Base-by-base conservation (phyloP, 1,140 invertebrate species). In the Drosophila lacteicornis region DNA sequence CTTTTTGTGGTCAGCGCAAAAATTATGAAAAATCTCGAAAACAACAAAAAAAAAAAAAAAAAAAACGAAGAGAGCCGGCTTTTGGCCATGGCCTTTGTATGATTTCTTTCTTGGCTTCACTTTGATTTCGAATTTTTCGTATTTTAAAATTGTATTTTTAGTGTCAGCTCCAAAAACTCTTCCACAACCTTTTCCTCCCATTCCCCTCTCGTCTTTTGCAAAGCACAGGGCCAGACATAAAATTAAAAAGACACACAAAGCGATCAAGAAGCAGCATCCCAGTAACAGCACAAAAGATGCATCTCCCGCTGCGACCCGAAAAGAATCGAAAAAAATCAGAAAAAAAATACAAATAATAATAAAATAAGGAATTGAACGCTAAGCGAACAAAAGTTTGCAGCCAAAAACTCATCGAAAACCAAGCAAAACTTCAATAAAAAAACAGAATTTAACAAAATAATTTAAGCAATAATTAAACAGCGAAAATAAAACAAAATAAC, bases 1-100 rank as follows among this genome's bases (percentile, higher is more conserved):
- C 63, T 88, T 78, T 80, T 87, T 87, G 84, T 87, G 84, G 84
- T 87, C 85, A 80, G 77, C 75, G 80, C 84, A 87, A 90, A 87
- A 88, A 88, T 88, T 88, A 88, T 88, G 84, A 88, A 88, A 88
- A 88, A 73, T 73, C 69, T 88, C 84, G 60, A 88, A 90, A 90
- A 81, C 8, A 58, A 27, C 13, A n/a, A n/a, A n/a, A n/a, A n/a
- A n/a, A n/a, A 17, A 33, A 33, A 30, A 30, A 33, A 33, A 6
- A 49, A 15, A 17, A 38, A 22, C 30, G 47, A 68, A 25, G 11
- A 58, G 65, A 71, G 50, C 27, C 66, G 62, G 46, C 61, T 74
- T 62, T 74, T 67, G 71, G 40, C 55, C 74, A 66, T 75, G 62
- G 58, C 82, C 84, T 87, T 88, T 86, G 83, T 86, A 88, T 83